Base-by-base conservation (phyloP, 2,888 invertebrate species). In the Standfussiana lucernea region DNA sequence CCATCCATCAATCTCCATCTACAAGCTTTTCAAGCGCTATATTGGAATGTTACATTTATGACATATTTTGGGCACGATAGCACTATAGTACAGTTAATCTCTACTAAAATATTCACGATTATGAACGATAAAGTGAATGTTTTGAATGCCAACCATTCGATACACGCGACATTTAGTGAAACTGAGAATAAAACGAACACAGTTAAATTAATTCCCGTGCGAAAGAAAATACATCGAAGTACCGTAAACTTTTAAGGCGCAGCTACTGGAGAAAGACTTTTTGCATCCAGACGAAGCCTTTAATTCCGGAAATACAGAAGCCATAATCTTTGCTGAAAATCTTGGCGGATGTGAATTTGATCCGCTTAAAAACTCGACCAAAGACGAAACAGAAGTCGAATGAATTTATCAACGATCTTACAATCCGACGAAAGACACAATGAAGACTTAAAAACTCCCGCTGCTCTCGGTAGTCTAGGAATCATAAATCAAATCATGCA, bases 241-340 rank as follows among this genome's bases (percentile, higher is more conserved):
- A 61, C 50, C 68, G 64, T 64, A 56, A 59, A 35, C 28, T 45
- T n/a, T 75, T 37, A 72, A 56, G 45, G 40, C 15, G 67, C 24
- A n/a, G n/a, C 28, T 70, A 64, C 32, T 11, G 53, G 42, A 47
- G 35, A 72, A 62, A 75, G 8, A 5, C 13, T 79, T 77, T 80
- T 65, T 79, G 15, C 32, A 15, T 35, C 13, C 5, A 53, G 28
- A 32, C 18, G 81, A 83, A 83, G 68, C 71, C 81, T 75, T 74
- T 42, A 68, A 75, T 61, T 76, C 86, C 88, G 86, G 83, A 80
- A 62, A 77, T 59, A 61, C 35, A 64, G 88, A 87, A 86, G 77
- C 87, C 87, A 71, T 73, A 75, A 64, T 15, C 64, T 72, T 72
- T 62, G 74, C 61, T 75, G 62, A 80, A 75, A 75, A 69, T 78